Percentiles rank a stretch among this genome's conserved stretches.
Conservation (phyloP, 1,140 invertebrate species). For the Drosophila serrata region DNA sequence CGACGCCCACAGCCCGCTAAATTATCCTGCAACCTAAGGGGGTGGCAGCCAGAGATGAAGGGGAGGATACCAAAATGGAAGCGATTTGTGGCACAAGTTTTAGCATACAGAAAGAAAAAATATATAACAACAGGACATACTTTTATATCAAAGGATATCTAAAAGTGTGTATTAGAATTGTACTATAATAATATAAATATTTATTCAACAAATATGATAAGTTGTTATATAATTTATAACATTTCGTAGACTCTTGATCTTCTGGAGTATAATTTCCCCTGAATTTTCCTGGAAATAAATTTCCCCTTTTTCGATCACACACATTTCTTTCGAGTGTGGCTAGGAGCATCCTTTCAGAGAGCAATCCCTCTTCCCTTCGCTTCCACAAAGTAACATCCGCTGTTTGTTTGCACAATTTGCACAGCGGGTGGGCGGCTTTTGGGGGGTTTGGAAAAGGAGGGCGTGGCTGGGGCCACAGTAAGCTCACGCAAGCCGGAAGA, state of each 20-base stretch:
- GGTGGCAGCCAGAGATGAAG: neutral
- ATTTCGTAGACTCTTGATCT: too few relatives aligned
- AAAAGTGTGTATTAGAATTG: neutral
- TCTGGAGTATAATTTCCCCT: too few relatives aligned
- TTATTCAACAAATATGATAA: too few relatives aligned
- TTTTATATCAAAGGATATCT: neutral
- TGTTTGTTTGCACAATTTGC: slow-evolving; percentile 79
- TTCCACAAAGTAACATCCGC: slow-evolving; percentile 12
- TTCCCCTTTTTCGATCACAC: too few relatives aligned
- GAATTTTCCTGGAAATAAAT: too few relatives aligned
- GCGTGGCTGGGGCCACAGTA: slow-evolving; percentile 52
- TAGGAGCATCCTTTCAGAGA: slow-evolving; percentile 41
- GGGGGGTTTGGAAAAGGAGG: slow-evolving; percentile 7
- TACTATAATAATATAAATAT: too few relatives aligned
- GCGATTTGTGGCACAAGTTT: slow-evolving; percentile 78
- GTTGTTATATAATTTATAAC: too few relatives aligned
- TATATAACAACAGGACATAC: neutral
- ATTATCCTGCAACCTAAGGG: slow-evolving; percentile 26
- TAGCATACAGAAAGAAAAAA: slow-evolving; percentile 32
- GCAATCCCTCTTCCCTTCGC: neutral
- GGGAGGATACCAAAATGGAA: slow-evolving; percentile 69
- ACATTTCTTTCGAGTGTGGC: slow-evolving; percentile 8
- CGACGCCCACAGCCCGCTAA: slow-evolving; percentile 25
- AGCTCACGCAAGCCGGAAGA: slow-evolving; percentile 82
- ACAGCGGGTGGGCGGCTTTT: slow-evolving; percentile 21